Conservation (phyloP, 2,113 vertebrate genomes). For the Athene cunicularia region DNA sequence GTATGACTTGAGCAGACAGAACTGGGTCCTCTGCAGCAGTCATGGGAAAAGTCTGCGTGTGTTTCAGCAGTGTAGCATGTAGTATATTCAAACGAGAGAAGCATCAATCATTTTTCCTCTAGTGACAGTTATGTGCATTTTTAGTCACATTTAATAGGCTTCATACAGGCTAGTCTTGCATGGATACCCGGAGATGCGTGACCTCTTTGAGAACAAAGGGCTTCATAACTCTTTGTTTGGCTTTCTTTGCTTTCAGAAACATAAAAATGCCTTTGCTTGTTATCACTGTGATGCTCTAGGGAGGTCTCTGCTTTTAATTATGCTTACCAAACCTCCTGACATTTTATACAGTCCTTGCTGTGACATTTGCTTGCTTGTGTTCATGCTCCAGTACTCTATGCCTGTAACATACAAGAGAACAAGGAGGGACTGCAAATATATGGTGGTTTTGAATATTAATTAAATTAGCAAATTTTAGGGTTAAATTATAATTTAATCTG, state of each 20-base stretch:
- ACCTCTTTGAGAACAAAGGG: neutral
- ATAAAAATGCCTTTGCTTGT: constrained; percentile 40
- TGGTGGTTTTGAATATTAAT: neutral
- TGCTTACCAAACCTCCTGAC: constrained; percentile 16
- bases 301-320: constrained; percentile 45
- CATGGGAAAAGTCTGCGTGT: neutral
- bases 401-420: neutral
- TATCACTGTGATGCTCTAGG: neutral
- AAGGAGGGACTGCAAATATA: neutral
- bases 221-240: neutral
- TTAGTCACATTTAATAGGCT: neutral
- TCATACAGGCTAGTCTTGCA: neutral
- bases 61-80: neutral
- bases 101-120: neutral
- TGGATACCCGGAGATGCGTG: neutral
- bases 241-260: constrained; percentile 3
- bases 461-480: neutral
- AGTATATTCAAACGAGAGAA: neutral
- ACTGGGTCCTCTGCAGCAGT: neutral
- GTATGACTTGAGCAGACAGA: neutral
- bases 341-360: neutral
- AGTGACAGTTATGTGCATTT: neutral
- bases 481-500: constrained; percentile 1
- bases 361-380: neutral
- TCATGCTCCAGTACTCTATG: neutral